phyloP scores from a whole-genome alignment of 2,797 vertebrate genomes.

The Pelochelys cantorii region DNA sequence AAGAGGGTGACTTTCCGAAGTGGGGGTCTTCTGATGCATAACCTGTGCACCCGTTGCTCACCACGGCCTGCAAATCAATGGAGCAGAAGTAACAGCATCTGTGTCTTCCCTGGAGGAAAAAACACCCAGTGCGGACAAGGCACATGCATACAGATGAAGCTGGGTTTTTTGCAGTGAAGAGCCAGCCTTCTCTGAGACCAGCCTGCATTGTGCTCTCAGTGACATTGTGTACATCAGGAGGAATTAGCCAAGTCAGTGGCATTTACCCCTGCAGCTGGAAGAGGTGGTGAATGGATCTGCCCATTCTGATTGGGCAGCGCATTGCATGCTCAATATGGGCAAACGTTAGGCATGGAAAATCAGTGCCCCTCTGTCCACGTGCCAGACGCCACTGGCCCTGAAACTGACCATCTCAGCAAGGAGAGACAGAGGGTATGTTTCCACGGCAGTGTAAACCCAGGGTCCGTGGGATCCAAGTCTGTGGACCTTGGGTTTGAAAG shows the following conservation, averaged over 20 bases:
- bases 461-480: background rate
- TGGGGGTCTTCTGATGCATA: background rate
- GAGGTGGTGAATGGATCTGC: background rate
- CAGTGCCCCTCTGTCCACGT: background rate
- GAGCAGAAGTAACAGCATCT: background rate
- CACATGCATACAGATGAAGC: background rate
- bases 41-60: background rate
- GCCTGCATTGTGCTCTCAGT: background rate
- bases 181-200: background rate
- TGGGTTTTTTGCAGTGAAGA: background rate
- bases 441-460: background rate
- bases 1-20: background rate
- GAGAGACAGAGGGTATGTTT: background rate
- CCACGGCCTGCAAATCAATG: background rate
- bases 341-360: background rate
- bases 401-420: background rate
- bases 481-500: background rate
- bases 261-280: background rate
- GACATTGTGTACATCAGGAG: background rate
- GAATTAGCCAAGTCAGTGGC: background rate
- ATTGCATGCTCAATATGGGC: fast-evolving
- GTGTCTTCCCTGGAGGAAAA: background rate
- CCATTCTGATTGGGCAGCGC: background rate
- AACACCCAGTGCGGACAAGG: background rate
- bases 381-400: background rate